Base-by-base conservation (phyloP, 1,140 invertebrate genomes). In the Drosophila guanche region DNA sequence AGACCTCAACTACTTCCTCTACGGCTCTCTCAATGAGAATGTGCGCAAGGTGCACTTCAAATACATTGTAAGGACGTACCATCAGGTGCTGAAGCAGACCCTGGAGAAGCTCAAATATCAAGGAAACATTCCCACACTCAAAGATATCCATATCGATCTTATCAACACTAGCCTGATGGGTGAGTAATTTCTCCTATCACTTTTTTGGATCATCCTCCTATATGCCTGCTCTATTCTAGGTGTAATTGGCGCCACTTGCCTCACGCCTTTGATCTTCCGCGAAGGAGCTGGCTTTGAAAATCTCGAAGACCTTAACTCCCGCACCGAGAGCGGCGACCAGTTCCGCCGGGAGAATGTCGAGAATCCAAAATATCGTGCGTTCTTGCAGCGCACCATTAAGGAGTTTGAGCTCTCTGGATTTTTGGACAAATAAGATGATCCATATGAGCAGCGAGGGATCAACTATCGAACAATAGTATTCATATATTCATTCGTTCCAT, bases 1-100 rank as follows among this genome's bases (percentile, higher is more conserved):
- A 37, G 94, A 94, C 81, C 89, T 94, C 45, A 92, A 92, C 14
- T 93, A 93, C 72, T 91, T 94, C 46, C 75, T 94, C 4, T 94
- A 92, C 50, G 93, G 93, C 20, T 94, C 93, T 5, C 91, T 94
- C 2, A 92, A 91, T 42, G 92, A 92, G 48, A 92, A 93, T 72
- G 90, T 94, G 3, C 91, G 93, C n/a, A 90, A 90, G 65, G 77
- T 79, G 0, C 92, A 93, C 68, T 93, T 93, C 77, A 92, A 92
- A 33, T 91, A 92, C 56, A 89, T 94, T 43, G 78, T 94, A 7
- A 79, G 91, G 46, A 89, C 93, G 59, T 94, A 94, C 73, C 93
- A 94, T 54, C 63, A 74, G 3, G 65, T 83, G n/a, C 72, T 91
- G 0, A 60, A 77, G 14, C 56, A 88, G 54, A 90, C 86, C 5